Evolutionary conservation across 2,113 vertebrate species (phyloP), one percentile per base, ranked within the genome.

Genomic region (Myrmecophaga tridactyla): DNA sequence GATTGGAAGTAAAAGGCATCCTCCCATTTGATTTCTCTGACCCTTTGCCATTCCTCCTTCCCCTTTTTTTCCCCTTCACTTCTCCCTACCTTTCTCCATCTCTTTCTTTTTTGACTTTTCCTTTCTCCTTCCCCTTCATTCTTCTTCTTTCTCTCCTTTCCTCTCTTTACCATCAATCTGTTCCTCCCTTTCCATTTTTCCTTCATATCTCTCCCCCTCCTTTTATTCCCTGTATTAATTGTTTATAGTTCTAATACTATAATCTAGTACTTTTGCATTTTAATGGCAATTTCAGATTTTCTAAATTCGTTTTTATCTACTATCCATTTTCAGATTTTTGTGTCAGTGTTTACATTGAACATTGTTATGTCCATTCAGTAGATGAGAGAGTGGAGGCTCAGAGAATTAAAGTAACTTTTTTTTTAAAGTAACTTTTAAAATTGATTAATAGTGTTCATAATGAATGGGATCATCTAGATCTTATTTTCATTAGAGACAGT

Each of bases 261-360:
- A n/a, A n/a, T n/a, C n/a, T n/a, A n/a, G n/a, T 56, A 23, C 65
- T 88, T 11, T 48, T 62, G 20, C 83, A 25, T 81, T 90, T 84
- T 92, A 65, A 29, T 48, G 25, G 34, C 77, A 53, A 34, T 58
- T 85, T 77, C 51, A 17, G 29, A 70, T 62, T 84, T 89, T 93
- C 69, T 76, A 60, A 81, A 46, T 89, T 90, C 89, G 27, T 27
- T 41, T 82, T 92, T 69, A 31, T 75, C 48, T 46, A 17, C 31
- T 85, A 4, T 41, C 23, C 8, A 81, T 14, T 31, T 60, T 82
- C 70, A 93, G 80, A 80, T 51, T 39, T 1, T 46, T 27, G 82
- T 86, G 46, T 12, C 43, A 48, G 14, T 53, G 70, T 43, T 41
- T 83, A 39, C 21, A 25, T 13, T 48, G 14, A 15, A 1, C 31